phyloP scores from a whole-genome alignment of 2,797 vertebrate genomes.

The Erethizon dorsatum region DNA sequence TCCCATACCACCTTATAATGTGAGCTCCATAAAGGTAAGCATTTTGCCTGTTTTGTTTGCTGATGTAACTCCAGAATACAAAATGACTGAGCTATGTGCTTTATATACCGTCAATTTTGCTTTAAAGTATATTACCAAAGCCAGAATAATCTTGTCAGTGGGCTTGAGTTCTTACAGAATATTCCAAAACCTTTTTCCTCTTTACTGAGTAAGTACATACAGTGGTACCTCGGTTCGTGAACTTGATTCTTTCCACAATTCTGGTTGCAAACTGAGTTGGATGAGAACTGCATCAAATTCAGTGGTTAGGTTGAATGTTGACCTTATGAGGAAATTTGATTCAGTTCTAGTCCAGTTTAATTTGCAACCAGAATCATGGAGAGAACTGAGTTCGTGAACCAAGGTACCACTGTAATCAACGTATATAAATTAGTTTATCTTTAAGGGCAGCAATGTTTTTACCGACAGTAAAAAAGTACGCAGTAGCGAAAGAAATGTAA shows the following conservation, averaged over 20 bases:
- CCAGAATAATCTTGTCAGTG: conserved; percentile 34
- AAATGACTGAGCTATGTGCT: conserved; percentile 26
- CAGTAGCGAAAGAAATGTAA: conserved; percentile 41
- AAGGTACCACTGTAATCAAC: background rate
- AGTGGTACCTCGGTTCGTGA: background rate
- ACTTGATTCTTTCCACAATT: background rate
- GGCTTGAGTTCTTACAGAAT: conserved; percentile 26
- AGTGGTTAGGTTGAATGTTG: background rate
- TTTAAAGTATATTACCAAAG: conserved; percentile 26
- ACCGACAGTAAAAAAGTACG: conserved; percentile 61
- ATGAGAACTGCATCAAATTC: background rate
- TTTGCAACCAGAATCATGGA: background rate
- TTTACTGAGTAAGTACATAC: background rate
- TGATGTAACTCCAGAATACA: background rate
- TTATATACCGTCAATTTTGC: conserved; percentile 41
- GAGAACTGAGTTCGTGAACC: background rate
- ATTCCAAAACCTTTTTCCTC: conserved; percentile 46
- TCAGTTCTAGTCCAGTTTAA: background rate
- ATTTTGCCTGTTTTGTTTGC: conserved; percentile 31
- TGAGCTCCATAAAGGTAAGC: background rate
- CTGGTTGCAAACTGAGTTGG: background rate
- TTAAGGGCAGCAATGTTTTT: background rate
- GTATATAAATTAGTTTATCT: conserved; percentile 31
- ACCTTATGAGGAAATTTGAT: background rate
- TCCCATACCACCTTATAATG: conserved; percentile 3